Conservation (phyloP, 1,140 invertebrate species). For the Drosophila ambigua region DNA sequence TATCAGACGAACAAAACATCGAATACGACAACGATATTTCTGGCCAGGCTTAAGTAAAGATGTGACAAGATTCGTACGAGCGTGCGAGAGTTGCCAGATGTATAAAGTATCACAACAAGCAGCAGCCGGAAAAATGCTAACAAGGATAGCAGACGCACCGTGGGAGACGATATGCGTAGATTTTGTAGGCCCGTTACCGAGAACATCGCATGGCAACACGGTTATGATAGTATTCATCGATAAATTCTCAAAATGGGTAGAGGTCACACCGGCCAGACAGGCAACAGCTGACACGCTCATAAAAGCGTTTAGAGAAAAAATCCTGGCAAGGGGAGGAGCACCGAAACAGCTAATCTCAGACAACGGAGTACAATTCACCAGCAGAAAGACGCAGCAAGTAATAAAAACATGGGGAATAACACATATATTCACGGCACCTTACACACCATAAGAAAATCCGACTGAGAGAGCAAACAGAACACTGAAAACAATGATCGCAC, state of each 20-base stretch:
- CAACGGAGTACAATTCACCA: slow-evolving; percentile 2
- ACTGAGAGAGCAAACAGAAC: too few species aligned
- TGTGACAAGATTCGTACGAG: not conserved
- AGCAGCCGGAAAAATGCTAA: not conserved
- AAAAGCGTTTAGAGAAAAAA: not conserved
- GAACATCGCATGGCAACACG: not conserved
- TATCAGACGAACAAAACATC: too few species aligned
- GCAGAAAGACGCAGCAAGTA: not conserved
- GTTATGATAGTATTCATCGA: not conserved
- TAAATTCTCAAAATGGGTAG: not conserved
- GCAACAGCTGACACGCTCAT: not conserved
- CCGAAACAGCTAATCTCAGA: not conserved
- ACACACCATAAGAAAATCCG: not conserved
- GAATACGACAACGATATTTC: not conserved
- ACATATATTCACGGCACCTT: not conserved
- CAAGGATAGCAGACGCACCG: not conserved
- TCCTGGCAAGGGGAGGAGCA: not conserved
- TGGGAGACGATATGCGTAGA: not conserved
- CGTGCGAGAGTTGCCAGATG: not conserved
- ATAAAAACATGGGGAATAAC: not conserved
- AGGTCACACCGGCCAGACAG: not conserved
- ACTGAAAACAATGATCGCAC: too few species aligned
- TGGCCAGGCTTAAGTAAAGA: not conserved
- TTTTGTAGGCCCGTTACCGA: not conserved
- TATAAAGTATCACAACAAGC: not conserved